phyloP scores from a whole-genome alignment of 2,113 vertebrate genomes.

The Elanoides forficatus region DNA sequence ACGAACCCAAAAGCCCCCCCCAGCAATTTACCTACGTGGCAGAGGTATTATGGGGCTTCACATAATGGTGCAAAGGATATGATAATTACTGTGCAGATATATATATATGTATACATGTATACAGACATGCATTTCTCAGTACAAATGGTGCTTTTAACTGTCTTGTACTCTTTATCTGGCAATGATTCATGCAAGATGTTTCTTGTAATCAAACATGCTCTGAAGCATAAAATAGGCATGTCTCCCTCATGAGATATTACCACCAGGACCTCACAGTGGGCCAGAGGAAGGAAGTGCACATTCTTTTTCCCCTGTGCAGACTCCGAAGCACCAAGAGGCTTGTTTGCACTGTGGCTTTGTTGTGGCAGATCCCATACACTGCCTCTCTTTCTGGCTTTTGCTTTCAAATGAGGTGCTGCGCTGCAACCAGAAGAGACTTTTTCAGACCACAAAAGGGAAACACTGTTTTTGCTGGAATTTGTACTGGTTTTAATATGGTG shows the following conservation, averaged over 20 bases:
- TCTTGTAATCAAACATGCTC: constrained; percentile 1
- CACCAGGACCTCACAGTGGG: not conserved
- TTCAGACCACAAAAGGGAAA: not conserved
- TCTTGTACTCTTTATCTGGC: not conserved
- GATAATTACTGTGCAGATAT: not conserved
- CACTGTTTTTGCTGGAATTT: not conserved
- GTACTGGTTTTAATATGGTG: fast-evolving
- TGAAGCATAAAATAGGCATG: not conserved
- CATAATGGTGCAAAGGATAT: not conserved
- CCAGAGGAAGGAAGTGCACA: not conserved
- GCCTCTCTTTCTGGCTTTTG: not conserved
- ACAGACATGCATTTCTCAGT: not conserved
- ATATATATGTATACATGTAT: not conserved
- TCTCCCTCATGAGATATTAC: not conserved
- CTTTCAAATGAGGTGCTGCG: not conserved
- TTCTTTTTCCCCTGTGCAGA: not conserved
- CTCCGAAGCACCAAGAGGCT: not conserved
- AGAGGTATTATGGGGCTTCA: not conserved
- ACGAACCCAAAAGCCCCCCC: not conserved
- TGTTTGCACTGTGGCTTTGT: not conserved
- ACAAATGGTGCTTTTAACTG: not conserved
- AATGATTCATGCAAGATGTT: not conserved
- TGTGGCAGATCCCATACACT: not conserved
- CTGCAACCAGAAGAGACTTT: not conserved
- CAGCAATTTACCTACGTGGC: not conserved